phyloP scores from a whole-genome alignment of 2,113 vertebrate genomes.

The Typhlomys cinereus region DNA sequence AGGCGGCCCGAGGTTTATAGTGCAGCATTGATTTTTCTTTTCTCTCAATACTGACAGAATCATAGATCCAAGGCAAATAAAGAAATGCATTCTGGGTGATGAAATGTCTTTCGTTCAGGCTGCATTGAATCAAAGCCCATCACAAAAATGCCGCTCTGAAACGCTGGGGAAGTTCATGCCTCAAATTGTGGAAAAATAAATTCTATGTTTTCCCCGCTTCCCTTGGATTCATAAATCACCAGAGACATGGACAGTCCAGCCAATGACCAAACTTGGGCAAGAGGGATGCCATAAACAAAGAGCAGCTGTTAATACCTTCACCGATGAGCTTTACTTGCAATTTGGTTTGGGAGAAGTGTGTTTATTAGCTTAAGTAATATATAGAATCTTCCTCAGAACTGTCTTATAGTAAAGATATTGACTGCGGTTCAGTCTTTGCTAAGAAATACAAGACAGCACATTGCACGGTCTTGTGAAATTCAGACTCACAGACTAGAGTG shows the following conservation, averaged over 20 bases:
- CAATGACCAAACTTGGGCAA: conserved; percentile 45
- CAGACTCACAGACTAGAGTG: background rate
- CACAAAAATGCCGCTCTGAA: conserved; percentile 86
- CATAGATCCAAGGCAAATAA: conserved; percentile 99
- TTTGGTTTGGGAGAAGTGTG: conserved; percentile 35
- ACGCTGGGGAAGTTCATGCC: conserved; percentile 83
- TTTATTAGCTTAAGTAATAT: conserved; percentile 63
- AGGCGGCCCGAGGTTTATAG: conserved; percentile 90
- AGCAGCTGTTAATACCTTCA: conserved; percentile 33
- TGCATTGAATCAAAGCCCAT: conserved; percentile 93
- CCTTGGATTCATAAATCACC: conserved; percentile 82
- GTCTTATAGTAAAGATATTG: conserved; percentile 54
- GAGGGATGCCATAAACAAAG: conserved; percentile 42
- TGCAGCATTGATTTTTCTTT: conserved; percentile 97
- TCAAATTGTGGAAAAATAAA: conserved; percentile 86
- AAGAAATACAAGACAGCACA: conserved; percentile 59
- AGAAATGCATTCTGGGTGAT: conserved; percentile 97
- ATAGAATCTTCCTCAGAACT: conserved; percentile 35
- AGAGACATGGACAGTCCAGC: background rate
- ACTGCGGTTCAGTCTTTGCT: conserved; percentile 47
- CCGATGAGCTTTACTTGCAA: conserved; percentile 42
- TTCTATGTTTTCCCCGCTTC: conserved; percentile 85
- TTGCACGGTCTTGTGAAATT: conserved; percentile 31
- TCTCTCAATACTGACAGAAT: conserved; percentile 98
- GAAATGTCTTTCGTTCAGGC: conserved; percentile 95